Evolutionary conservation across 2,797 vertebrate genomes (phyloP).

Genomic region (Pangasius macronema): DNA sequence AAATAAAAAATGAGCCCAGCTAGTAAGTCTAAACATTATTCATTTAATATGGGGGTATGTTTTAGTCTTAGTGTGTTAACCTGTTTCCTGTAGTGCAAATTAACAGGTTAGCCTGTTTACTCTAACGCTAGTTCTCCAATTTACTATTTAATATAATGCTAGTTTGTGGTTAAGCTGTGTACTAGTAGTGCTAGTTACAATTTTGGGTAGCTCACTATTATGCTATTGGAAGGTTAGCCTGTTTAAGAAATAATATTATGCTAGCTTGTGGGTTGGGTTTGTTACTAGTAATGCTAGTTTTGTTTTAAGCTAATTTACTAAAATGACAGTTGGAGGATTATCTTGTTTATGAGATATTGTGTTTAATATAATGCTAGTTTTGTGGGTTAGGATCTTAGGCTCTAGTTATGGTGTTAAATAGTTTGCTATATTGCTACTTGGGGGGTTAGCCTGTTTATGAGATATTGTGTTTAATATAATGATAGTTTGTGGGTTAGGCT

Average conservation of each 20-base stretch:
- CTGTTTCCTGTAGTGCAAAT: no score
- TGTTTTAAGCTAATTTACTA: not conserved
- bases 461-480: not conserved
- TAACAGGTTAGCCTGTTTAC: not conserved
- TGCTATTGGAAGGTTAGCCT: not conserved
- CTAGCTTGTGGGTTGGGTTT: not conserved
- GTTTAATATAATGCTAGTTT: not conserved
- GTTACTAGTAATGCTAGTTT: not conserved
- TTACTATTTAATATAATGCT: not conserved
- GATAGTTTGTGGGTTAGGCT: not conserved
- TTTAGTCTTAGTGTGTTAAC: no score
- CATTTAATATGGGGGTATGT: no score
- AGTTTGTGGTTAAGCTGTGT: not conserved
- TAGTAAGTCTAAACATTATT: no score
- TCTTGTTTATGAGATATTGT: not conserved
- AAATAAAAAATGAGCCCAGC: no score
- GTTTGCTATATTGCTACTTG: not conserved
- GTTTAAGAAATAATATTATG: not conserved
- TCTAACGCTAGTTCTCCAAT: slow-evolving; percentile 49
- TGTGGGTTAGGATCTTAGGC: not conserved
- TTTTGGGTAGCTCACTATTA: not conserved
- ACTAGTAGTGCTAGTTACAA: not conserved
- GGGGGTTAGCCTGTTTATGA: not conserved
- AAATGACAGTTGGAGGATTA: no score
- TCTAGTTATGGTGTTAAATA: not conserved